phyloP scores from a whole-genome alignment of 2,113 vertebrate genomes.

The Apodemus speciosus region DNA sequence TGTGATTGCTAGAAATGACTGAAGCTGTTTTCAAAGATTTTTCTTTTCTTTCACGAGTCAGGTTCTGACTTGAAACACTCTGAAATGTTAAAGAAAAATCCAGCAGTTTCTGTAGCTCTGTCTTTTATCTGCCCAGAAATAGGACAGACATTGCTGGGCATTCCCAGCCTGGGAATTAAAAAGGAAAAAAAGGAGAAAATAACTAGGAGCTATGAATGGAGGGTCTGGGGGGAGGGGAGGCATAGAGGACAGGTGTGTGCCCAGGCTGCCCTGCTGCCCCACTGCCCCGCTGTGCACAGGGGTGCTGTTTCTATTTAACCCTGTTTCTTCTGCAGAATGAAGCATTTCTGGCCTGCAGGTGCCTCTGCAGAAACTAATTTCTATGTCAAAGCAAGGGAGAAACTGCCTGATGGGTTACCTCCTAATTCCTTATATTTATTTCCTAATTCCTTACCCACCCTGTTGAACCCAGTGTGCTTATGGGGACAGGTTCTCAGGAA shows the following conservation, averaged over 20 bases:
- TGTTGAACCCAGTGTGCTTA: neutral
- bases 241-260: rapidly evolving
- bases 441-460: neutral
- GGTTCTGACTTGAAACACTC: slow-evolving; percentile 58
- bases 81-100: slow-evolving; percentile 49
- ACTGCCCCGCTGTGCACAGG: neutral
- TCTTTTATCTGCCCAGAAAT: slow-evolving; percentile 54
- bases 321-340: neutral
- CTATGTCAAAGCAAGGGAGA: slow-evolving; percentile 10
- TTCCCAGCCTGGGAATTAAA: slow-evolving; percentile 25
- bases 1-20: neutral
- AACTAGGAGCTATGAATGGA: neutral
- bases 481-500: slow-evolving; percentile 34
- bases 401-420: neutral
- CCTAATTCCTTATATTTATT: neutral
- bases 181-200: neutral
- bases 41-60: slow-evolving; percentile 22
- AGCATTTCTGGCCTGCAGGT: neutral
- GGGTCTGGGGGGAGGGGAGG: neutral
- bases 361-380: slow-evolving; percentile 27
- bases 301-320: neutral
- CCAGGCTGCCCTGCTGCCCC: neutral
- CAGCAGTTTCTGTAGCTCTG: neutral
- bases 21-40: slow-evolving; percentile 54
- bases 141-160: slow-evolving; percentile 10